Percentiles rank a stretch among this genome's conserved stretches.
phyloP scores from a whole-genome alignment of 2,113 vertebrate genomes.

The Nannospalax galili region DNA sequence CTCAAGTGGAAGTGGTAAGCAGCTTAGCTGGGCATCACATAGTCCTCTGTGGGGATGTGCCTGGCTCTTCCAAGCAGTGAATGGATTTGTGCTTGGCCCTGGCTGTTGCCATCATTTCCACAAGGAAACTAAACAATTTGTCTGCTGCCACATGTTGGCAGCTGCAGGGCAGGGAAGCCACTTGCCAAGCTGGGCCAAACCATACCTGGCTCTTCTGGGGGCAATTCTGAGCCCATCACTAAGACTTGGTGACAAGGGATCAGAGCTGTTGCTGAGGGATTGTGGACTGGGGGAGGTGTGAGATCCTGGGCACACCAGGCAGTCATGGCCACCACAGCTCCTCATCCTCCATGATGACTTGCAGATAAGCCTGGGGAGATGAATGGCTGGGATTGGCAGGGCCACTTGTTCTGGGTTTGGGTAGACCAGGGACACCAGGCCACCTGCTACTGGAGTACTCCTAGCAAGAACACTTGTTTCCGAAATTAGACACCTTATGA shows the following conservation, averaged over 20 bases:
- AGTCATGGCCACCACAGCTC: slow-evolving; percentile 14
- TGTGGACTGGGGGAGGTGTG: background rate
- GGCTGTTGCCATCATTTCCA: slow-evolving; percentile 43
- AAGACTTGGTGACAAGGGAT: slow-evolving; percentile 60
- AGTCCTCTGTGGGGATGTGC: background rate
- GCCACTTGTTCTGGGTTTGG: slow-evolving; percentile 58
- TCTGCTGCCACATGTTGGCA: background rate
- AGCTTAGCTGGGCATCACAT: background rate
- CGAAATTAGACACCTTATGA: slow-evolving; percentile 65
- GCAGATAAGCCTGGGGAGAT: slow-evolving; percentile 65
- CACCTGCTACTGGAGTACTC: slow-evolving; percentile 29
- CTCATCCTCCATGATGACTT: slow-evolving; percentile 64
- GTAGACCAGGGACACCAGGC: slow-evolving; percentile 60
- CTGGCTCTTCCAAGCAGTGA: background rate
- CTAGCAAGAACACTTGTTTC: slow-evolving; percentile 69
- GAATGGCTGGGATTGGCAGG: slow-evolving; percentile 66
- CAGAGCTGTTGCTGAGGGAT: slow-evolving; percentile 31
- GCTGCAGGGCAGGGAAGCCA: background rate
- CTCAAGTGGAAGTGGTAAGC: background rate
- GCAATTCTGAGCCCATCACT: slow-evolving; percentile 71
- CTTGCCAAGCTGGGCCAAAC: slow-evolving; percentile 14
- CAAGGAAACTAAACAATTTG: slow-evolving; percentile 36
- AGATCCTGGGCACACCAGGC: background rate
- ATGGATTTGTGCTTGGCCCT: slow-evolving; percentile 26
- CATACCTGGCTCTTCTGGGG: slow-evolving; percentile 43